A percentile compares a stretch with the other conserved stretches of the same genome.
These are phyloP conservation scores for Gracilinanus agilis DNA, from an alignment of 2,113 vertebrate species.

Conservation along the genomic window DNA sequence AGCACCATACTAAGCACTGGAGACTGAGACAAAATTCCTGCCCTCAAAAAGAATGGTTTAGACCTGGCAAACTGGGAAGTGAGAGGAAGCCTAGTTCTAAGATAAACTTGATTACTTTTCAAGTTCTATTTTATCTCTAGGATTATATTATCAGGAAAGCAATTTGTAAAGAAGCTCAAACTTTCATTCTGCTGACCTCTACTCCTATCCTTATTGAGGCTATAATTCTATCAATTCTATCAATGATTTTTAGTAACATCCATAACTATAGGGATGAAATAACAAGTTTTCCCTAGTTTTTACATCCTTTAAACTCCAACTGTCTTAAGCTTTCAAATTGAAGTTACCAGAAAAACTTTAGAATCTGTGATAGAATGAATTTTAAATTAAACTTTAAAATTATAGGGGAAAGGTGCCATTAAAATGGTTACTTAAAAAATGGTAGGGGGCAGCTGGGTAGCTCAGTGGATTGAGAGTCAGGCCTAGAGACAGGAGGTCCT, in stretches of 20 bases:
- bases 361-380: neutral
- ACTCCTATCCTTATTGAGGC: neutral
- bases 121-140: neutral
- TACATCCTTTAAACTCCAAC: neutral
- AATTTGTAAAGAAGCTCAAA: slow-evolving; percentile 38
- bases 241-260: neutral
- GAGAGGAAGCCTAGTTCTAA: neutral
- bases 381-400: neutral
- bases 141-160: slow-evolving; percentile 25
- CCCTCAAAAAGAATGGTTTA: neutral
- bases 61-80: neutral
- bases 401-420: slow-evolving; percentile 29
- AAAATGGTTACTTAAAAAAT: slow-evolving; percentile 8
- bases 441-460: too few relatives aligned
- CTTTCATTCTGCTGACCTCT: slow-evolving; percentile 31
- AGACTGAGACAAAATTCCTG: neutral
- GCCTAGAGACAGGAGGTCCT: too few relatives aligned
- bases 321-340: neutral
- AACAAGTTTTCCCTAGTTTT: slow-evolving; percentile 8
- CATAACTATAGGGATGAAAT: neutral
- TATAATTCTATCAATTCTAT: neutral
- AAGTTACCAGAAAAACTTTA: neutral
- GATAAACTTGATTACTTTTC: neutral
- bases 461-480: too few relatives aligned
- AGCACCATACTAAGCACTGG: neutral